Evolutionary conservation across 2,888 invertebrate genomes (phyloP).

Genomic region (Catocala sponsa): DNA sequence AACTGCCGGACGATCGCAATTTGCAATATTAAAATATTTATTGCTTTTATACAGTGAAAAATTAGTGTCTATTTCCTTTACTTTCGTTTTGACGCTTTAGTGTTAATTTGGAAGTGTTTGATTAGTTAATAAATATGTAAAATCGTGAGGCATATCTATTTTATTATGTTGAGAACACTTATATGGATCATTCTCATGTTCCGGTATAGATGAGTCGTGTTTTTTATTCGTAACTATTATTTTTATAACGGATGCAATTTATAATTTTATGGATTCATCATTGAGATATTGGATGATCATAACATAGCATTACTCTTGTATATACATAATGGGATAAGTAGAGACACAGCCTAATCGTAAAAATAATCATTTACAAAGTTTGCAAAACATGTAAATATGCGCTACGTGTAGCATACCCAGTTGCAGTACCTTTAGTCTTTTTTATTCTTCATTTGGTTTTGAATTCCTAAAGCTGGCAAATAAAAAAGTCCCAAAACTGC

Average conservation of each 20-base stretch:
- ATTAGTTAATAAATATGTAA: constrained; percentile 30
- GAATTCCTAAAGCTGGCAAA: too few species aligned
- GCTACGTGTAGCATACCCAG: too few species aligned
- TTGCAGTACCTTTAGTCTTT: too few species aligned
- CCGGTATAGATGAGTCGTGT: constrained; percentile 14
- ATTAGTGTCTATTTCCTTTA: constrained; percentile 47
- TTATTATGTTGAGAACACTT: constrained; percentile 44
- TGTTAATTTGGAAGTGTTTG: constrained; percentile 23
- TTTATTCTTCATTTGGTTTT: too few species aligned
- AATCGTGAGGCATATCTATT: constrained; percentile 36
- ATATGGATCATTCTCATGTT: constrained; percentile 42
- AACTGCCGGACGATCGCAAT: constrained; percentile 53
- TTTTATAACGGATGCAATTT: constrained; percentile 34
- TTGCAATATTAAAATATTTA: constrained; percentile 44
- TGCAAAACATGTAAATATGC: too few species aligned
- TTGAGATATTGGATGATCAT: not conserved
- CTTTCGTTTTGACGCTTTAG: constrained; percentile 26
- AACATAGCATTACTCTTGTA: too few species aligned
- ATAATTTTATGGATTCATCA: constrained; percentile 7
- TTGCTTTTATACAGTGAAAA: constrained; percentile 41
- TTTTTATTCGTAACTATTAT: constrained; percentile 3
- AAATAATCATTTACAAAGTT: too few species aligned
- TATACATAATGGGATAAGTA: too few species aligned
- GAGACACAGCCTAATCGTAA: too few species aligned
- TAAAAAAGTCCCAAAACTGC: too few species aligned